Evolutionary conservation across 30 jellyfish, hydroid and myxozoan genomes (phyloP).

Genomic region (Aurelia coerulea): DNA sequence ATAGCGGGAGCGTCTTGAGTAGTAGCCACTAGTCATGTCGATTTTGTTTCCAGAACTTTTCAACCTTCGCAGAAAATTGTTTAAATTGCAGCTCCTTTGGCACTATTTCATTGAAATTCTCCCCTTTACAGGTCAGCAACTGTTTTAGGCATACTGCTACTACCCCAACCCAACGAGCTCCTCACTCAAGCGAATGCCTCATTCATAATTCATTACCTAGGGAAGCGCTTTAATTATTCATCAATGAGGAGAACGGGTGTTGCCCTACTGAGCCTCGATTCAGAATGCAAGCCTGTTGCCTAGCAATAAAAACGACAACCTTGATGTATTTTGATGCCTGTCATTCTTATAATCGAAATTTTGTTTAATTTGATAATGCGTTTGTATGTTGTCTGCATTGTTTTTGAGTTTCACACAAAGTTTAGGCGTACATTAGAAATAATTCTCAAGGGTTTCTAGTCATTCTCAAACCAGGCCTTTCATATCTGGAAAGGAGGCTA

Average conservation of each 20-base stretch:
- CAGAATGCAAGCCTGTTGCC: slow-evolving; percentile 19
- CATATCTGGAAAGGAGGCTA: too few species aligned
- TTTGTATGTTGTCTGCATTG: too few species aligned
- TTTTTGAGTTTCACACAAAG: too few species aligned
- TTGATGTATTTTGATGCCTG: neutral
- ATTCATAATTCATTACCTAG: slow-evolving; percentile 70
- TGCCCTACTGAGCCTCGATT: slow-evolving; percentile 67
- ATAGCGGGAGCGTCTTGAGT: slow-evolving; percentile 67
- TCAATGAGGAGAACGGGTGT: slow-evolving; percentile 59
- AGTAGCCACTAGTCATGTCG: slow-evolving; percentile 33
- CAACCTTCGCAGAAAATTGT: too few species aligned
- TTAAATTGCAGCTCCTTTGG: too few species aligned
- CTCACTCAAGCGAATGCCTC: slow-evolving; percentile 63
- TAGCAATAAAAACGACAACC: slow-evolving; percentile 8
- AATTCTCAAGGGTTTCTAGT: too few species aligned
- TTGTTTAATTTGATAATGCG: too few species aligned
- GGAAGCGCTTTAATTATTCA: slow-evolving; percentile 91
- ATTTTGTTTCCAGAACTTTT: neutral
- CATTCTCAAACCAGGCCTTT: too few species aligned
- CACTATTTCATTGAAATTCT: too few species aligned
- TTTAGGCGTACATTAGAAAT: too few species aligned
- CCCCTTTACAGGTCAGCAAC: neutral
- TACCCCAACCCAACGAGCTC: slow-evolving; percentile 18
- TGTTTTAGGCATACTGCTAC: slow-evolving; percentile 8
- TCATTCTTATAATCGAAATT: neutral